Conservation (phyloP, 1,140 invertebrate species). For the Rhagoletis pomonella region DNA sequence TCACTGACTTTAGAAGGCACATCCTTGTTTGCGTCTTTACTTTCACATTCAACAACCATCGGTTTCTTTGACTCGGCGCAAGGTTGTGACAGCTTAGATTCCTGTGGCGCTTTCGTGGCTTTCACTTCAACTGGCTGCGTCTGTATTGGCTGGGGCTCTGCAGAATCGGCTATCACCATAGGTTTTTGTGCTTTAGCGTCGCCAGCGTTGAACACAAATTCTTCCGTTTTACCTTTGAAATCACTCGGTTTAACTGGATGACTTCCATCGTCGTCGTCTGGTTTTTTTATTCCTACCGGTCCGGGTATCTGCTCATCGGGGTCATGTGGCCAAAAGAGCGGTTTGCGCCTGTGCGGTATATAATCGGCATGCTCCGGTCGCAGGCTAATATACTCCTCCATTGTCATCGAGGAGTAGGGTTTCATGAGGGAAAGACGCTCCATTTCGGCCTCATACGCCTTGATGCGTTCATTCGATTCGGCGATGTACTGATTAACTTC, state of each 20-base stretch:
- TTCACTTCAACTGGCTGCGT: not conserved
- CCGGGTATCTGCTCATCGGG: conserved; percentile 75
- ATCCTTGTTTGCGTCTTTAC: not conserved
- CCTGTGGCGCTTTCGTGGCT: not conserved
- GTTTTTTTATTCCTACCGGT: conserved; percentile 48
- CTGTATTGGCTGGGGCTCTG: too few relatives aligned
- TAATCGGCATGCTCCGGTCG: conserved; percentile 83
- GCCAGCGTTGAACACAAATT: not conserved
- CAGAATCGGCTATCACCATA: too few relatives aligned
- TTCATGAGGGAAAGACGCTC: conserved; percentile 55
- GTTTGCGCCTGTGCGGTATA: conserved; percentile 81
- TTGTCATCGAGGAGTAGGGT: conserved; percentile 88
- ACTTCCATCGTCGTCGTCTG: conserved; percentile 42
- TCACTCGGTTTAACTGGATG: not conserved
- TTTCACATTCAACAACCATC: not conserved
- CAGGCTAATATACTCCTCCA: conserved; percentile 86
- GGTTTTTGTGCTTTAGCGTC: too few relatives aligned
- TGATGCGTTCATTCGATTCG: conserved; percentile 62
- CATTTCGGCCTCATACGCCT: conserved; percentile 48
- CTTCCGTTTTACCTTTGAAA: not conserved
- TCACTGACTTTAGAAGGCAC: too few relatives aligned
- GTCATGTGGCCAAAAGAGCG: conserved; percentile 87
- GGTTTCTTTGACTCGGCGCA: not conserved
- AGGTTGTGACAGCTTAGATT: not conserved
- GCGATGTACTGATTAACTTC: conserved; percentile 58